Base-by-base conservation (phyloP, 2,888 invertebrate genomes). In the Aleiodes testaceus region DNA sequence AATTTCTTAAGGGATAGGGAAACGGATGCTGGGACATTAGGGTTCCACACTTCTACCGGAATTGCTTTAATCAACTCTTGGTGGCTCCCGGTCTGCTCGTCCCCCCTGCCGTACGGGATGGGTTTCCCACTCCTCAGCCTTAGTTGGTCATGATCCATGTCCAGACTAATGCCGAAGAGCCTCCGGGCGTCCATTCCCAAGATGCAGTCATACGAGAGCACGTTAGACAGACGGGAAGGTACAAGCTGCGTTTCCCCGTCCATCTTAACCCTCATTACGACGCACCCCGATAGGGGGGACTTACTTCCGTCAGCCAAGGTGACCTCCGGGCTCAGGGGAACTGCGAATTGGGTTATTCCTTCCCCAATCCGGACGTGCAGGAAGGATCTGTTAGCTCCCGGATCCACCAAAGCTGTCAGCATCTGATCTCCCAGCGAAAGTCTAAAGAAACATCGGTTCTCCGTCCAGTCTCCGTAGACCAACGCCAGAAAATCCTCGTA, bases 401-500 rank as follows among this genome's bases (percentile, higher is more conserved):
- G 12, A 20, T 52, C 52, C 18, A 52, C 22, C n/a, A 52, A 5
- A 1, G 52, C 18, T 9, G 9, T 7, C 11, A 52, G 52, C 9
- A 16, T 50, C n/a, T 20, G 14, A 2, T 50, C 4, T 2, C 50
- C 50, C 14, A 3, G n/a, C 18, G n/a, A 9, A 9, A 50, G 9
- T 20, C 9, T 1, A 0, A 16, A 5, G 22, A 52, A 52, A 11
- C 22, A 52, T 1, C 52, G 20, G n/a, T 52, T 52, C 22, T 52
- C 22, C 0, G 11, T n/a, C 5, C 22, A 22, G 52, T 18, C 4
- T 9, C 18, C 52, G 12, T 22, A 52, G 11, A 22, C 18, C 16
- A 52, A 18, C 9, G 52, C 22, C 6, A 52, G 22, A 3, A 52
- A 52, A 52, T 52, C 52, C 22, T 52, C 52, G 11, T 52, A 52